Conservation (phyloP, 2,888 invertebrate species). For the Teleogryllus oceanicus region DNA sequence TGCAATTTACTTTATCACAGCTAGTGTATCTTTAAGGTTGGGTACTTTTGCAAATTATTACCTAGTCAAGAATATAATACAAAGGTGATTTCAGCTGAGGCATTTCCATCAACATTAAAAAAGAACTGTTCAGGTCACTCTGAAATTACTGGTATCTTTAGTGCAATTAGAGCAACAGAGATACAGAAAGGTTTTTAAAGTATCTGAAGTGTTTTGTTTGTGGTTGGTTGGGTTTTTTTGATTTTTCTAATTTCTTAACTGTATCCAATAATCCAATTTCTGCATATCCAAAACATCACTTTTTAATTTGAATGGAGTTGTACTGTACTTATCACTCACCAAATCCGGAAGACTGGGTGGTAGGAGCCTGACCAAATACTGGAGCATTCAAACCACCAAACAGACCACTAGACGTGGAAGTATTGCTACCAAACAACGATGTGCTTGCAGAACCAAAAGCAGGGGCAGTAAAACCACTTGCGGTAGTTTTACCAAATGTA, state of each 20-base stretch:
- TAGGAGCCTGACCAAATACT: constrained; percentile 62
- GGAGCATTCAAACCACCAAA: constrained; percentile 63
- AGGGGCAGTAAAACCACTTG: constrained; percentile 36
- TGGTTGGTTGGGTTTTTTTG: no score
- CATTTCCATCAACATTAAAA: no score
- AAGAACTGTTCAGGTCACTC: no score
- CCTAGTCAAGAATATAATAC: no score
- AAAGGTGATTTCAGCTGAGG: no score
- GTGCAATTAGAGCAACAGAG: no score
- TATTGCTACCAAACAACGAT: constrained; percentile 56
- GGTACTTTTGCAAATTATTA: no score
- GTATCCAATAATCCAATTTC: constrained; percentile 23
- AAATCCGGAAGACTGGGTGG: constrained; percentile 49
- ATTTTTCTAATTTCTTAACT: not conserved
- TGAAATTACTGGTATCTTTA: no score
- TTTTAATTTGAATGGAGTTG: not conserved
- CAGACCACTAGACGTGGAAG: constrained; percentile 53
- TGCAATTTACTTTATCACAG: no score
- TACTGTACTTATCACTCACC: constrained; percentile 22
- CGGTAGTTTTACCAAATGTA: constrained; percentile 52
- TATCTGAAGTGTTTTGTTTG: no score
- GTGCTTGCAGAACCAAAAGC: constrained; percentile 43
- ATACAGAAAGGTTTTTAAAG: no score
- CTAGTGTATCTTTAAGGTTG: no score
- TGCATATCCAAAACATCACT: not conserved